Evolutionary conservation across 2,113 vertebrate genomes (phyloP).

Genomic region (Macroglossus sobrinus): DNA sequence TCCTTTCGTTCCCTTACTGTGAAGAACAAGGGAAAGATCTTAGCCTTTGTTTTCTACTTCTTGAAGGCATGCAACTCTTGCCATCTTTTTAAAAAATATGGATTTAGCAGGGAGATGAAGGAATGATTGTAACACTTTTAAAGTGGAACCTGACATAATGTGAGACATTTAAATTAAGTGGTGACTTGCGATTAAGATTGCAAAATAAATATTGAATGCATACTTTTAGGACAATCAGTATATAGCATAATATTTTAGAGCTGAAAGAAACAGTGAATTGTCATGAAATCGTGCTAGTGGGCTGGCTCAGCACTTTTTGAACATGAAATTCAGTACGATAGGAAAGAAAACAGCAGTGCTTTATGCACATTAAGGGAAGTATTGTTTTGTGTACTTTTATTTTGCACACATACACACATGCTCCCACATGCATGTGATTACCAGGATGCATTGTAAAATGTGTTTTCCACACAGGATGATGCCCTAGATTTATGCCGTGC

Average conservation of each 20-base stretch:
- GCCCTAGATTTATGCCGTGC: not conserved
- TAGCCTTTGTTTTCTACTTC: constrained; percentile 14
- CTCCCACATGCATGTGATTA: not conserved
- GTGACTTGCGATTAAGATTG: not conserved
- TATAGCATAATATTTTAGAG: constrained; percentile 33
- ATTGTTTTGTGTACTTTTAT: constrained; percentile 12
- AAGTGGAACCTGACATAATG: not conserved
- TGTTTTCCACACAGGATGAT: not conserved
- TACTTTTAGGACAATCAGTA: not conserved
- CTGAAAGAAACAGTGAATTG: constrained; percentile 20
- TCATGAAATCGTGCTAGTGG: constrained; percentile 15
- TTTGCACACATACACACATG: not conserved
- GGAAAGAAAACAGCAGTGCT: constrained; percentile 11
- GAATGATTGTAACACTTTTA: not conserved
- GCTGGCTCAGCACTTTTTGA: constrained; percentile 6
- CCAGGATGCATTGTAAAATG: not conserved
- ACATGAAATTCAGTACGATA: constrained; percentile 33
- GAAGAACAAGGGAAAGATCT: constrained; percentile 10
- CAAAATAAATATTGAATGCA: constrained; percentile 9
- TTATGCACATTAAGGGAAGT: not conserved
- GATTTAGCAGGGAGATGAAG: not conserved
- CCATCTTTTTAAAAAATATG: not conserved
- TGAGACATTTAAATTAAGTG: not conserved
- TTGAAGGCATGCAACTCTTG: not conserved
- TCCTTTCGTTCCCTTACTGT: not conserved